Evolutionary conservation across 2,888 invertebrate genomes (phyloP).

Genomic region (Sarcophaga subvicina): DNA sequence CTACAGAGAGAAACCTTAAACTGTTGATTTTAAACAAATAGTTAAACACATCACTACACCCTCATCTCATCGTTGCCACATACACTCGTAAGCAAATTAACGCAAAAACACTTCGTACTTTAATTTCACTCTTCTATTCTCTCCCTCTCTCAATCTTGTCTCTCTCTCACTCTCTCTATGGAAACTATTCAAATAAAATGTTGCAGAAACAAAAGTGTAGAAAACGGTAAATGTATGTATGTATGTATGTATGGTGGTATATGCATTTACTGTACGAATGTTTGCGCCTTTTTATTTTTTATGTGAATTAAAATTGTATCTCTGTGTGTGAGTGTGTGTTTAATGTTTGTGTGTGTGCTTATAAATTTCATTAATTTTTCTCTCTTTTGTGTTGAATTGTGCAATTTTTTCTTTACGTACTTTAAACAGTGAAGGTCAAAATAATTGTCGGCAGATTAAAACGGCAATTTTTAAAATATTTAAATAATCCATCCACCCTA

Average conservation of each 20-base stretch:
- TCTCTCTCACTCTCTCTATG: background rate
- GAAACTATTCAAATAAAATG: conserved; percentile 19
- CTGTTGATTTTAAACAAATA: conserved; percentile 49
- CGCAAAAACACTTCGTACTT: background rate
- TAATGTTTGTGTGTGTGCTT: background rate
- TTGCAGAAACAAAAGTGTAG: background rate
- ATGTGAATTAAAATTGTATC: background rate
- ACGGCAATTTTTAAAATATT: too few species aligned
- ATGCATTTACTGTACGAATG: background rate
- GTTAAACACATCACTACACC: background rate
- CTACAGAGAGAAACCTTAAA: conserved; percentile 52
- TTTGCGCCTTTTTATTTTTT: background rate
- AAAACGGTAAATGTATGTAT: background rate
- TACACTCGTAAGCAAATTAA: conserved; percentile 5
- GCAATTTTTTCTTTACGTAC: background rate
- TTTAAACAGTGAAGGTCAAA: background rate
- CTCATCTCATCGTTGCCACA: background rate
- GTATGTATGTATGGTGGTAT: background rate
- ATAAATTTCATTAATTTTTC: conserved; percentile 25
- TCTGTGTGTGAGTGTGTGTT: background rate
- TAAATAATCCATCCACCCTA: too few species aligned
- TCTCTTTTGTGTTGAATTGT: conserved; percentile 5
- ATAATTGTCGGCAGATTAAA: background rate
- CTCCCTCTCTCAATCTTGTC: background rate
- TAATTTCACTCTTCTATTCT: background rate